These are phyloP conservation scores for Pristionchus arcanus DNA, from an alignment of 2,888 invertebrate species.

Conservation along the genomic window DNA sequence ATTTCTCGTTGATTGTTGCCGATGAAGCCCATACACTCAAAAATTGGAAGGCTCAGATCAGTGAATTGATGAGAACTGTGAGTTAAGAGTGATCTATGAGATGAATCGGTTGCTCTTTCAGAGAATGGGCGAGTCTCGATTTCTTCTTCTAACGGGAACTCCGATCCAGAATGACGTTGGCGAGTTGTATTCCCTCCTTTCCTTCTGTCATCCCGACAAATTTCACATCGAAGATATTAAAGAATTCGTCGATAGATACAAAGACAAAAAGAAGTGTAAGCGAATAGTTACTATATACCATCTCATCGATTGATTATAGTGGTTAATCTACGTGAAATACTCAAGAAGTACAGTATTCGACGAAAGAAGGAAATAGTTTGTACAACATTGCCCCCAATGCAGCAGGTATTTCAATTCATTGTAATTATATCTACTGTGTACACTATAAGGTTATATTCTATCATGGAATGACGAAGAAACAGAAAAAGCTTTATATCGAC, in stretches of 20 bases:
- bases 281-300: not conserved
- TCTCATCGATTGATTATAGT: constrained; percentile 35
- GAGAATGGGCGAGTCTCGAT: not conserved
- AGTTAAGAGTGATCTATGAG: not conserved
- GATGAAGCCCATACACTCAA: constrained; percentile 60
- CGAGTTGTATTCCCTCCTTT: constrained; percentile 80
- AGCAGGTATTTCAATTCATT: not conserved
- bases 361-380: constrained; percentile 80
- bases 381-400: constrained; percentile 70
- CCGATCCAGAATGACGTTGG: constrained; percentile 81
- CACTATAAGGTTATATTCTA: constrained; percentile 80
- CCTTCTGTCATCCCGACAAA: constrained; percentile 77
- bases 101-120: not conserved
- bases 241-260: constrained; percentile 65
- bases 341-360: constrained; percentile 80
- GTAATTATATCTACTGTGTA: not conserved
- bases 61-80: constrained; percentile 8
- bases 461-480: constrained; percentile 80
- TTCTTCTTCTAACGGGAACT: constrained; percentile 80
- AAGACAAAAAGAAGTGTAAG: not conserved
- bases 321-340: constrained; percentile 76
- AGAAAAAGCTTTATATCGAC: constrained; percentile 80
- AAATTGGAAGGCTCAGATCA: constrained; percentile 55
- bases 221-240: constrained; percentile 77
- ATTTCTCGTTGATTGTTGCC: constrained; percentile 55